Evolutionary conservation across 1,140 invertebrate species (phyloP).

Genomic region (Zaprionus davidi): DNA sequence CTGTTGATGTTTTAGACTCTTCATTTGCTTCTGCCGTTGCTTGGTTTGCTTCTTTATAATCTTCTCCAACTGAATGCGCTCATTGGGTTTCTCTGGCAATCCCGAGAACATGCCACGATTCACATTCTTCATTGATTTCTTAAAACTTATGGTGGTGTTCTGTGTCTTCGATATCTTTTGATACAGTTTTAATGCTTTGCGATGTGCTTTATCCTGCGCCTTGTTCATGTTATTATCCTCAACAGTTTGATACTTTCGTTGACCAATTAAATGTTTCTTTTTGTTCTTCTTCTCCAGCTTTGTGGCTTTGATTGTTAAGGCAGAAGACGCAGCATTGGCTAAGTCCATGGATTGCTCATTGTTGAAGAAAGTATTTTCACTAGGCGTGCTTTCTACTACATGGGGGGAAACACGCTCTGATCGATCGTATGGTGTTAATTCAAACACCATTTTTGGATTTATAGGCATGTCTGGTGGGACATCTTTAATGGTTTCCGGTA

Average conservation of each 20-base stretch:
- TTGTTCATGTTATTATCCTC: constrained; percentile 27
- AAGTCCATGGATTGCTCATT: background rate
- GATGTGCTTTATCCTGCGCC: constrained; percentile 57
- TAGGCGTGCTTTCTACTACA: background rate
- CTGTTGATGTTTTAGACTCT: constrained; percentile 41
- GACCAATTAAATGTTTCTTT: constrained; percentile 33
- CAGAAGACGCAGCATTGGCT: background rate
- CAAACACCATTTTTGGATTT: background rate
- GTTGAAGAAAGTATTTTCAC: background rate
- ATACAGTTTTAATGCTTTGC: constrained; percentile 65
- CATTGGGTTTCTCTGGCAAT: constrained; percentile 39
- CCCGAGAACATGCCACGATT: constrained; percentile 28
- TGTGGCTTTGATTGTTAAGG: background rate
- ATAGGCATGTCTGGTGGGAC: background rate
- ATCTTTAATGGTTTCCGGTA: background rate
- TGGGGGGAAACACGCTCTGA: background rate
- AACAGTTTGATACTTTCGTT: background rate
- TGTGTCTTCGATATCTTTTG: constrained; percentile 62
- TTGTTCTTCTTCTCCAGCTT: constrained; percentile 46
- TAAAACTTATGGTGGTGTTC: constrained; percentile 20
- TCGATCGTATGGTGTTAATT: background rate
- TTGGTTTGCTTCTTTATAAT: constrained; percentile 69
- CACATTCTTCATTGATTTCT: constrained; percentile 51
- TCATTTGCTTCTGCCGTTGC: constrained; percentile 59
- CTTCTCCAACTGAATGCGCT: constrained; percentile 59